Evolutionary conservation across 92 coral and sea anemone genomes (phyloP).

Genomic region (Zoanthus sansibaricus): DNA sequence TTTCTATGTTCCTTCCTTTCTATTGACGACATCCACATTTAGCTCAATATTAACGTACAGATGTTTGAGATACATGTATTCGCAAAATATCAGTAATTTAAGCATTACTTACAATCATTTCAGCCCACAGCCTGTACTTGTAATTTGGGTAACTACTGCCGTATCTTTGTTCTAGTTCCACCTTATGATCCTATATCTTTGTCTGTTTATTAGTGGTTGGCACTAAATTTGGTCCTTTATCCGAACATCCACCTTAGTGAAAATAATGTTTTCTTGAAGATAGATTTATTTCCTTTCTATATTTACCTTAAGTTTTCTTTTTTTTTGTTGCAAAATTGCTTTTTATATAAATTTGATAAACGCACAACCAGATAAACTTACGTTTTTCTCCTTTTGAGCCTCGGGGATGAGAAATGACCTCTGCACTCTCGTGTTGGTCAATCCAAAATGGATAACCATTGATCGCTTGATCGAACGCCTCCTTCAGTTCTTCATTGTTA

Average conservation of each 20-base stretch:
- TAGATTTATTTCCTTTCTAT: background rate
- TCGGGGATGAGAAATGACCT: conserved; percentile 18
- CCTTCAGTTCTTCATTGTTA: conserved; percentile 17
- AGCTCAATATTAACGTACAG: conserved; percentile 8
- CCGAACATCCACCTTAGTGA: conserved; percentile 9
- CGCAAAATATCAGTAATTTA: background rate
- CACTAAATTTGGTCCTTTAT: background rate
- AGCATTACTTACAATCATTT: conserved; percentile 51
- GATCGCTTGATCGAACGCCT: conserved; percentile 16
- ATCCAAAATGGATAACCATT: conserved; percentile 33
- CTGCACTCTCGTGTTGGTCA: conserved; percentile 27
- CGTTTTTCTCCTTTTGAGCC: conserved; percentile 24
- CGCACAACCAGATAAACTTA: conserved; percentile 20
- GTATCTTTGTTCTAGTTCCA: conserved; percentile 19
- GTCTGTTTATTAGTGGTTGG: conserved; percentile 12
- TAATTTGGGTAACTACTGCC: conserved; percentile 41
- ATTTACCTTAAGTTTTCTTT: too few relatives aligned
- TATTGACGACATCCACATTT: background rate
- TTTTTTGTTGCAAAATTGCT: conserved; percentile 19
- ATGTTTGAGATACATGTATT: conserved; percentile 6
- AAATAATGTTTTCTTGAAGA: background rate
- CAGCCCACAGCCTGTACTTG: conserved; percentile 58
- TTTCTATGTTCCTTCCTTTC: background rate
- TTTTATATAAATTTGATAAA: background rate
- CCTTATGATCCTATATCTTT: conserved; percentile 5